phyloP scores from a whole-genome alignment of 2,888 invertebrate genomes.

The Gymnoscelis rufifasciata region DNA sequence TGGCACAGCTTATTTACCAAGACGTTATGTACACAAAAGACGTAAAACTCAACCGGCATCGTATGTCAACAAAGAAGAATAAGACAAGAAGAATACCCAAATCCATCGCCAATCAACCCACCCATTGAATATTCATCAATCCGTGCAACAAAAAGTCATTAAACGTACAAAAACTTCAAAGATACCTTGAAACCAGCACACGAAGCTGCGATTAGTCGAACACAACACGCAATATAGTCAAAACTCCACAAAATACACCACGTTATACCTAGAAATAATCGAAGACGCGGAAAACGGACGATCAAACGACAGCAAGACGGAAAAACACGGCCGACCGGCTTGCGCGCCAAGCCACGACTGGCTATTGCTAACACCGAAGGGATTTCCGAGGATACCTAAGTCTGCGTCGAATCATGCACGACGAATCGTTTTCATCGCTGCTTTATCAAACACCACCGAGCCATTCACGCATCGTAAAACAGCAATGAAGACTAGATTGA shows the following conservation, averaged over 20 bases:
- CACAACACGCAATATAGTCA: constrained; percentile 41
- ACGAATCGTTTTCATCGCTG: constrained; percentile 19
- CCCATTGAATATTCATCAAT: constrained; percentile 19
- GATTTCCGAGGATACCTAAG: constrained; percentile 19
- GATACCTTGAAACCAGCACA: constrained; percentile 41
- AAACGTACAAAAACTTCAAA: constrained; percentile 25
- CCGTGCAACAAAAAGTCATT: constrained; percentile 17
- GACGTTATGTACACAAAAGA: not conserved
- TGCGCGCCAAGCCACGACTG: constrained; percentile 64
- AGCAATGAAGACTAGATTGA: constrained; percentile 9
- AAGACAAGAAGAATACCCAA: not conserved
- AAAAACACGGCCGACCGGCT: constrained; percentile 35
- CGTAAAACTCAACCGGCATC: not conserved
- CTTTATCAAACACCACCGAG: constrained; percentile 6
- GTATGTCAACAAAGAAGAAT: not conserved
- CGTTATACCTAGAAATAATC: constrained; percentile 38
- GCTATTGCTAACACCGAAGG: constrained; percentile 18
- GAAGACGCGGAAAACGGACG: constrained; percentile 23
- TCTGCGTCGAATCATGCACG: constrained; percentile 9
- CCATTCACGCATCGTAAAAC: constrained; percentile 1
- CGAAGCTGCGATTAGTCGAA: constrained; percentile 34
- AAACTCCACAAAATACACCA: constrained; percentile 39
- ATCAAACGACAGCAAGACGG: constrained; percentile 6
- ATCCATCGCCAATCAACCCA: constrained; percentile 9
- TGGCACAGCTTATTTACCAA: too few relatives aligned